A percentile compares a stretch with the other conserved stretches of the same genome.
Conservation (phyloP, 2,888 invertebrate genomes). For the Dendrolimus houi region DNA sequence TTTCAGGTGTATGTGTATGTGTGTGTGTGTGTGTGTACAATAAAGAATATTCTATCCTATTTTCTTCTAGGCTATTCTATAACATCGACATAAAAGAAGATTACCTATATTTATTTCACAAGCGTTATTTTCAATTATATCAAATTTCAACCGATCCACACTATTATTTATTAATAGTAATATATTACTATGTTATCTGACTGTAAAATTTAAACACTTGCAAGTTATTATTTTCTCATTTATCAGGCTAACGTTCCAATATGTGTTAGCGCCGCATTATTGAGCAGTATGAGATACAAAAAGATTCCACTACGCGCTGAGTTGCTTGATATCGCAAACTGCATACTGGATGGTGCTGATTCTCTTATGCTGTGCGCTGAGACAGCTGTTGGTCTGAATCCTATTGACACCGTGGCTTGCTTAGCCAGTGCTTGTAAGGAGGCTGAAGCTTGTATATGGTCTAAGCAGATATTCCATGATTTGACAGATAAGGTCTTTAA, state of each 20-base stretch:
- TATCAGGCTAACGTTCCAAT: slow-evolving; percentile 51
- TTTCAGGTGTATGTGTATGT: no score
- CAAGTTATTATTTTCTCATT: not conserved
- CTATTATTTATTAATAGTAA: no score
- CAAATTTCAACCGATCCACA: no score
- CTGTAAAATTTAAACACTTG: no score
- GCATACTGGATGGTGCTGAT: slow-evolving; percentile 84
- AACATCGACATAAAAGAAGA: no score
- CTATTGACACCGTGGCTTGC: slow-evolving; percentile 61
- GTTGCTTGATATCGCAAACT: slow-evolving; percentile 82
- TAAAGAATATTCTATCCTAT: no score
- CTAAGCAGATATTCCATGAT: slow-evolving; percentile 55
- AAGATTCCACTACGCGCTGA: slow-evolving; percentile 74
- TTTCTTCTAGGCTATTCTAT: no score
- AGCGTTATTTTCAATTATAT: no score
- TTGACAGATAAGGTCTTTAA: slow-evolving; percentile 43
- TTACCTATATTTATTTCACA: no score
- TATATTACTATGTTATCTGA: no score
- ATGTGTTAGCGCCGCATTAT: slow-evolving; percentile 42
- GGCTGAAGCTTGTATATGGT: slow-evolving; percentile 83
- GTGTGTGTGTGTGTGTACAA: no score
- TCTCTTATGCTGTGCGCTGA: slow-evolving; percentile 82
- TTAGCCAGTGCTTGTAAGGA: slow-evolving; percentile 77
- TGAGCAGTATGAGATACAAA: slow-evolving; percentile 49
- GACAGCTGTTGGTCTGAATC: slow-evolving; percentile 80